phyloP scores from a whole-genome alignment of 2,888 invertebrate species.

The Oscheius sp. region DNA sequence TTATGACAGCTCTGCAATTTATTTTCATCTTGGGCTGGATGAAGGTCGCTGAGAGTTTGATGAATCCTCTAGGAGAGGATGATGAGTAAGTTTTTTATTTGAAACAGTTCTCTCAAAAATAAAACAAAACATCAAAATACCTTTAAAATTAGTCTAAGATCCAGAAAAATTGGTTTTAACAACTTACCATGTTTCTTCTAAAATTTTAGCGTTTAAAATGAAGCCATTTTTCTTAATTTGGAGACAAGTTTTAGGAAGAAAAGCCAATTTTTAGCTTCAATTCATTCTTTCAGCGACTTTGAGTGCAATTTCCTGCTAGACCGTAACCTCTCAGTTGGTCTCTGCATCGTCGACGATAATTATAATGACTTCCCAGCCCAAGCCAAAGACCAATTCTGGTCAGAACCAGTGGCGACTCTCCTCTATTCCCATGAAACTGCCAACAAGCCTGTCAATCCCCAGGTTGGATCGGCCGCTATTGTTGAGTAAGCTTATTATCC shows the following conservation, averaged over 20 bases:
- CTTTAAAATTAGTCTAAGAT: too few species aligned
- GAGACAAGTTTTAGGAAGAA: too few species aligned
- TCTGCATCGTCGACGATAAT: constrained; percentile 53
- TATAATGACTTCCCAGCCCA: constrained; percentile 49
- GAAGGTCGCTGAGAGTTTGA: constrained; percentile 64
- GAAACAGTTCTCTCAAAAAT: not conserved
- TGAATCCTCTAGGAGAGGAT: constrained; percentile 66
- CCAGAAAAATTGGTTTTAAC: not conserved
- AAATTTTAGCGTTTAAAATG: too few species aligned
- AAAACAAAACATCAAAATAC: too few species aligned
- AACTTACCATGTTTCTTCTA: not conserved
- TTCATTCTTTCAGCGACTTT: constrained; percentile 46
- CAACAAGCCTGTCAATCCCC: constrained; percentile 45
- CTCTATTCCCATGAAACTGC: constrained; percentile 58
- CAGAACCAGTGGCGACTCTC: constrained; percentile 33
- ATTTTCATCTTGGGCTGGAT: constrained; percentile 67
- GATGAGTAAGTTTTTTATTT: constrained; percentile 40
- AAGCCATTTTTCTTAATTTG: too few species aligned
- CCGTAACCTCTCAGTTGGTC: constrained; percentile 51
- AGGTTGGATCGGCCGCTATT: constrained; percentile 50
- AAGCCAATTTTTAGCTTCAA: too few species aligned
- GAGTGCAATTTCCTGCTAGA: constrained; percentile 59
- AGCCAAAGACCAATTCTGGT: constrained; percentile 54
- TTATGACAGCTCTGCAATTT: constrained; percentile 61
- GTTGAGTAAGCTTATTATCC: constrained; percentile 45